Base-by-base conservation (phyloP, 2,888 invertebrate genomes). In the Agonopterix subpropinquella region DNA sequence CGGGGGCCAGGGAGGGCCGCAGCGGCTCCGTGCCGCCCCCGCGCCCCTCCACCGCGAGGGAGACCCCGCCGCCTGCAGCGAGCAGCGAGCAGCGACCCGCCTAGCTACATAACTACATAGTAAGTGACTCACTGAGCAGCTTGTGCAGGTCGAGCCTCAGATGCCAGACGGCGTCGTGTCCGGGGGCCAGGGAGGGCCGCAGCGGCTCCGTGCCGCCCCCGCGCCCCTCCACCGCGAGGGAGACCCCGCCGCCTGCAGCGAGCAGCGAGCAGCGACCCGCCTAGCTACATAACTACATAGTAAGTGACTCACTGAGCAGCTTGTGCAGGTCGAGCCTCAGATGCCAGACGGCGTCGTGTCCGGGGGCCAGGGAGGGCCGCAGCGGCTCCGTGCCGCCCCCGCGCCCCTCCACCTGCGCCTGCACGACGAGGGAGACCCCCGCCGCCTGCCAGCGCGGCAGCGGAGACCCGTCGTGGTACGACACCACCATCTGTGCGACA, bases 391-490 rank as follows among this genome's bases (percentile, higher is more conserved):
- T 79, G 8, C 89, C 91, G 1, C 92, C 89, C 2, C 93, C 89
- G 2, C 93, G 92, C 0, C 94, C 94, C 54, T 88, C 86, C 64
- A 83, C 67, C 52, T 69, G 57, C 39, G 93, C 91, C 10, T 85
- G 84, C 10, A 97, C 90, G 59, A 92, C 90, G 86, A 97, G 91
- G 1, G 90, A 74, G 44, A 95, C 92, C 45, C 91, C 89, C 0
- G 77, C 70, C 41, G 96, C 81, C 49, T 92, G 91, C 65, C 93
- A 89, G 2, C 75, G 61, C 15, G 93, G 89, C 15, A 97, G 81
- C 0, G 93, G 92, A 0, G 98, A 96, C 1, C 96, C 96, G 77
- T 98, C 98, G 74, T 96, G 96, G 80, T 95, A 96, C 1, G 96
- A 95, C 0, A 96, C 96, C 8, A 95, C 94, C 69, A 98, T 89